Evolutionary conservation across 2,888 invertebrate species (phyloP), one percentile per base, ranked within the genome.

Genomic region (Fragum fragum): DNA sequence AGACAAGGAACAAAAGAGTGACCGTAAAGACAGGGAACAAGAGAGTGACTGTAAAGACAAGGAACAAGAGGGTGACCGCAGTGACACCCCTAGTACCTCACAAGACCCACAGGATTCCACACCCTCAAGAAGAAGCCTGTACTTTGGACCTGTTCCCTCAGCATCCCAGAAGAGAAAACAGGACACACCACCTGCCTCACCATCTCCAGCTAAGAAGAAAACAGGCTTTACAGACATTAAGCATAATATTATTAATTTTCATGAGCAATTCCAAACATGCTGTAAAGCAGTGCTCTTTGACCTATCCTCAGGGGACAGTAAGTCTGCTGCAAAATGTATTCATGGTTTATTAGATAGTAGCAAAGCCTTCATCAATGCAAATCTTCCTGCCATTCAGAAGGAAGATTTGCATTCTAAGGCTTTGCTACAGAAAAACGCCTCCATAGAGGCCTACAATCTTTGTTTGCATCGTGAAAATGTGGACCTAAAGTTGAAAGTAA

Each of bases 131-230:
- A 47, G 16, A 47, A 47, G 47, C 47, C 47, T 5, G 5, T 47
- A 47, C 47, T 47, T 47, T 47, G 47, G 47, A 47, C 47, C 47
- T 47, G 47, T 47, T 5, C 47, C 47, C n/a, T 47, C 47, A 47
- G 16, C 47, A 47, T 47, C n/a, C 7, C 47, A 47, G 47, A 47
- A 47, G 47, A 47, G n/a, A 47, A 47, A 16, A 47, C 47, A 47
- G 47, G 47, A 47, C 47, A 47, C 7, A 47, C 47, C 47, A 47
- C 47, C 47, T 47, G 47, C 47, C 47, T 47, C 47, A 47, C 47
- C 47, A 9, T 47, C 47, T 9, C 47, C 47, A 47, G 47, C 47
- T 47, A 47, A 47, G 16, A 47, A 5, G 47, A 47, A 47, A 47
- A 47, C 47, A 47, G 47, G 47, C 47, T 47, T 18, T 47, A 47